Evolutionary conservation across 2,888 invertebrate species (phyloP), one percentile per base, ranked within the genome.

Genomic region (Melieria crassipennis): DNA sequence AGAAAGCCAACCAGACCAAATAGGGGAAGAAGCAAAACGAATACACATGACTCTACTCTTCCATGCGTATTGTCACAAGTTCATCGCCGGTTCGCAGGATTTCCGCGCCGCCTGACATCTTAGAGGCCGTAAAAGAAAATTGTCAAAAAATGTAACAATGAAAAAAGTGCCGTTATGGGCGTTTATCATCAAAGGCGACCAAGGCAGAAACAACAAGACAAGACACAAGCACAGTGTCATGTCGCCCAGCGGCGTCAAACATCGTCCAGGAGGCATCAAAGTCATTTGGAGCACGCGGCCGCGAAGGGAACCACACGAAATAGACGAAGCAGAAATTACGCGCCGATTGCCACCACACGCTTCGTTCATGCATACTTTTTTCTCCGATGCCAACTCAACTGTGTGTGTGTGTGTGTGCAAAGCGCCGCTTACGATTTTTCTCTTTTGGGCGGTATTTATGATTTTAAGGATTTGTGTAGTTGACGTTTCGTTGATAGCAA

Each of bases 121-220:
- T 30, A 2, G 30, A 30, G 30, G 30, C 30, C 30, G 61, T 61
- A 67, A 67, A 42, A 10, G 43, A 43, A 52, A 61, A 52, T 60
- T 30, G 30, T 30, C 60, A 65, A 65, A 11, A 3, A 45, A 65
- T 52, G 55, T 58, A 43, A 30, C 30, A 30, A 30, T 30, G 30
- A 30, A 30, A 30, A 58, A 46, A 66, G 30, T 58, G 30, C 58
- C 48, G 47, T 13, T 50, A 50, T 50, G 52, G 55, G 11, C 65
- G 45, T 52, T 43, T 61, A 67, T 67, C 67, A 60, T 67, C 67
- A 67, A 67, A 67, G 67, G 45, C 67, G 52, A 61, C n/a, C 64
- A 50, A 46, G 11, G 69, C 47, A 63, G 64, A 64, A 64, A 64
- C 47, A 70, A 48, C 58, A 64, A 64, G 16, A 64, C 7, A 56